These are phyloP conservation scores for Stegodyphus mimosarum DNA, from an alignment of 1,140 invertebrate genomes.

Conservation along the genomic window DNA sequence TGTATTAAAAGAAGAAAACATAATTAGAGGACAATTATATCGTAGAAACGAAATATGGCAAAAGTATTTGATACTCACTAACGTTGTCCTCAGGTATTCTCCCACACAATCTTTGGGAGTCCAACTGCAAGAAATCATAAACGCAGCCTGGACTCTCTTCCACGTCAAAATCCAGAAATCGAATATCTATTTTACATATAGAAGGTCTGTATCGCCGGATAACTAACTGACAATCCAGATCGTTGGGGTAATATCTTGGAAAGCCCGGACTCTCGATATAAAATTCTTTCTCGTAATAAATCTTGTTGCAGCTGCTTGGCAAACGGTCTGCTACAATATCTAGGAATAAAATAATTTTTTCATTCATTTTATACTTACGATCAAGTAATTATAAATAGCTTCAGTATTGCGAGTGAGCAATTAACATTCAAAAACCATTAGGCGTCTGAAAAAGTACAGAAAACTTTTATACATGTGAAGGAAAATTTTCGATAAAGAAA, in stretches of 20 bases:
- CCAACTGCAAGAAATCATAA: slow-evolving; percentile 64
- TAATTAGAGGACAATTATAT: too few relatives aligned
- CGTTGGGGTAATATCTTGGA: slow-evolving; percentile 57
- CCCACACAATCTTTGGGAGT: slow-evolving; percentile 35
- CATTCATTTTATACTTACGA: too few relatives aligned
- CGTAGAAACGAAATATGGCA: too few relatives aligned
- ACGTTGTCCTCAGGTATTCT: slow-evolving; percentile 51
- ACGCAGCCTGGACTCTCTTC: slow-evolving; percentile 63
- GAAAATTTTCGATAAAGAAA: too few relatives aligned
- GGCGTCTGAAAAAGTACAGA: too few relatives aligned
- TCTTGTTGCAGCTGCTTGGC: slow-evolving; percentile 54
- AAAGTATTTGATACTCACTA: slow-evolving; percentile 30
- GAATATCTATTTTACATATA: slow-evolving; percentile 64
- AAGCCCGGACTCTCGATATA: slow-evolving; percentile 47
- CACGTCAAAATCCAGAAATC: slow-evolving; percentile 63
- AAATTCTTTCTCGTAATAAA: slow-evolving; percentile 56
- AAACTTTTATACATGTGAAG: too few relatives aligned
- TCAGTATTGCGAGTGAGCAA: too few relatives aligned
- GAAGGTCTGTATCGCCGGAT: slow-evolving; percentile 46
- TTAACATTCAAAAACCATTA: too few relatives aligned
- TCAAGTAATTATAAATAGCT: too few relatives aligned
- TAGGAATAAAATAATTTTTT: not conserved
- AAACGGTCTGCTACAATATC: slow-evolving; percentile 23
- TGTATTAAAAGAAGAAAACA: too few relatives aligned
- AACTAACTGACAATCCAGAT: slow-evolving; percentile 50